Percentiles rank a stretch among this genome's conserved stretches.
Evolutionary conservation across 2,113 vertebrate species (phyloP).

Genomic region (Cichladusa arquata): DNA sequence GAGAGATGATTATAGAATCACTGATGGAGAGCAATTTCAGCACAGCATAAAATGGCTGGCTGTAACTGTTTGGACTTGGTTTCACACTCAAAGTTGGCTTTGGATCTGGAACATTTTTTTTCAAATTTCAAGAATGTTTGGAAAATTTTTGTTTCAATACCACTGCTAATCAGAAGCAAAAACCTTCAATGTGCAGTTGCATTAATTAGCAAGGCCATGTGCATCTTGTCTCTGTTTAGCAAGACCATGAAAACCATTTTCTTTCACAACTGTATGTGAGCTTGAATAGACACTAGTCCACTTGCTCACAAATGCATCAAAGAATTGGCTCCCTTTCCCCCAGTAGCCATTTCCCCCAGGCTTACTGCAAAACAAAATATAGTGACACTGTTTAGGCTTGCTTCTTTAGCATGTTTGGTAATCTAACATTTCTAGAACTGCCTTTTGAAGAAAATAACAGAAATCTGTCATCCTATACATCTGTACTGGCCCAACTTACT

Average conservation of each 20-base stretch:
- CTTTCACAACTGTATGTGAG: neutral
- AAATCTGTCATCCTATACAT: neutral
- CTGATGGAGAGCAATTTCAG: neutral
- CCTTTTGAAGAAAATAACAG: neutral
- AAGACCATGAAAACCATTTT: neutral
- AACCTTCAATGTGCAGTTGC: neutral
- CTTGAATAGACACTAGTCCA: neutral
- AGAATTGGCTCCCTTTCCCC: neutral
- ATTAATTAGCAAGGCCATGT: neutral
- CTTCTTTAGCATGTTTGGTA: neutral
- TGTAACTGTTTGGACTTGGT: neutral
- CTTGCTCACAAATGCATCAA: neutral
- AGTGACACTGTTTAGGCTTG: neutral
- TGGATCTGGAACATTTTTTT: neutral
- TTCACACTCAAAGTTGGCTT: neutral
- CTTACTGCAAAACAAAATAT: neutral
- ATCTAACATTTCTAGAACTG: neutral
- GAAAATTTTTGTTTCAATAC: neutral
- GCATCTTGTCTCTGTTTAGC: neutral
- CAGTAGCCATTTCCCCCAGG: neutral
- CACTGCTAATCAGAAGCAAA: neutral
- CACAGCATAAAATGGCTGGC: neutral
- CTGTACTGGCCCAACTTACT: neutral
- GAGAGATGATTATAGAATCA: neutral
- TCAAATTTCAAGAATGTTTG: neutral